phyloP scores from a whole-genome alignment of 2,888 invertebrate species.

The Sepiola atlantica region DNA sequence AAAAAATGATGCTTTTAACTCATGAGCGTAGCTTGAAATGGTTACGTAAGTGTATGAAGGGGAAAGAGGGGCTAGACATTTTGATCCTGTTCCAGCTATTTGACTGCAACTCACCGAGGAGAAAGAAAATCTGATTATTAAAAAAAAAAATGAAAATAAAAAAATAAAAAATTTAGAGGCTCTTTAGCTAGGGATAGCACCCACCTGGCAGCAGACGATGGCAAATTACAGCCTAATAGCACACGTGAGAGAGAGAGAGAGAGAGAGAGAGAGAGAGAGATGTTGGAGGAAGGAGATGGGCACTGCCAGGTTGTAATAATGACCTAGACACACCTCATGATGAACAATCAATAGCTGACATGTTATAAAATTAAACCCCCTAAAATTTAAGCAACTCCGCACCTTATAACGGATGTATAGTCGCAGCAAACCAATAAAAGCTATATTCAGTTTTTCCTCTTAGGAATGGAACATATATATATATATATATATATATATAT shows the following conservation, averaged over 20 bases:
- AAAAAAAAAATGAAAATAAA: not conserved
- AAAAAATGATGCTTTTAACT: not conserved
- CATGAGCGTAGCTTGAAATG: not conserved
- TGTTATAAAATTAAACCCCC: not conserved
- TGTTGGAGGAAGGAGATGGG: not conserved
- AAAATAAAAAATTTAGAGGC: not conserved
- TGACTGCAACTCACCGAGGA: not conserved
- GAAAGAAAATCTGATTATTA: not conserved
- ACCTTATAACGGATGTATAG: too few species aligned
- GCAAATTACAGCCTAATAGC: conserved; percentile 13
- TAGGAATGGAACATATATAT: too few species aligned
- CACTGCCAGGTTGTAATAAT: not conserved
- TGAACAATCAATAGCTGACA: conserved; percentile 13
- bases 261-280: not conserved
- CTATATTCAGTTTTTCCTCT: too few species aligned
- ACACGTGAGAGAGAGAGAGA: not conserved
- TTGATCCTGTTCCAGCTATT: not conserved
- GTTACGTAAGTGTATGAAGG: not conserved
- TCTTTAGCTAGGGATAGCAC: conserved; percentile 19
- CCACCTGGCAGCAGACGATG: not conserved
- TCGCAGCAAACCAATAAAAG: too few species aligned
- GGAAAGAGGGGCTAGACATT: not conserved
- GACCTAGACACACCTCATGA: not conserved
- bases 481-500: too few species aligned
- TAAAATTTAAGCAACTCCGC: not conserved